Evolutionary conservation across 1,140 invertebrate species (phyloP), one percentile per base, ranked within the genome.

Genomic region (Leptopilina boulardi): DNA sequence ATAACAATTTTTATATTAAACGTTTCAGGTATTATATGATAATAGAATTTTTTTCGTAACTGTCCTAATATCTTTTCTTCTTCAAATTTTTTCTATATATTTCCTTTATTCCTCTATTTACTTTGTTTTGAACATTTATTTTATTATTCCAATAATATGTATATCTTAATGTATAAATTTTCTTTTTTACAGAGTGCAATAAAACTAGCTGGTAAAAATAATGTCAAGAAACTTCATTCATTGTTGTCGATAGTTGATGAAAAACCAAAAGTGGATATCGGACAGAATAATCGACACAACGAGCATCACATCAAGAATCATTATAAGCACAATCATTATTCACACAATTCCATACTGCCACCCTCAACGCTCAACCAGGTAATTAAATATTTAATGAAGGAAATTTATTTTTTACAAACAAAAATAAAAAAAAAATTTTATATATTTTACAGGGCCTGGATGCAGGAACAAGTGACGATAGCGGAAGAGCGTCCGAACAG

Each of bases 381-480:
- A 88, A 85, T 44, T 42, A 44, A 54, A 73, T 66, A 42, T 34
- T 15, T 30, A 47, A 59, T 71, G 59, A 18, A 13, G 38, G 47
- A 26, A 77, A 26, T 18, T 19, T 11, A 59, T 66, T 23, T 42
- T 30, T 3, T 26, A 26, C 11, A 13, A 23, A 59, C 18, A 38
- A 47, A 70, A 30, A 34, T 66, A 41, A 47, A 38, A 75, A 1
- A 18, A 75, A 47, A 13, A 3, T 34, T 34, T 79, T 19, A 47
- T 56, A 74, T 82, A 42, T 81, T 76, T 87, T 87, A 11, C 84
- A 94, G 94, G 94, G 93, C 90, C 93, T 95, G 90, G 94, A 95
- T 92, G 94, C 94, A 89, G 94, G 94, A 82, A 95, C 94, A 85
- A 95, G 94, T 87, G 94, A 95, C 92, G 94, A 95, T 90, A 95